Evolutionary conservation across 2,113 vertebrate genomes (phyloP), one percentile per base, ranked within the genome.

Genomic region (Campylomormyrus tamandua): DNA sequence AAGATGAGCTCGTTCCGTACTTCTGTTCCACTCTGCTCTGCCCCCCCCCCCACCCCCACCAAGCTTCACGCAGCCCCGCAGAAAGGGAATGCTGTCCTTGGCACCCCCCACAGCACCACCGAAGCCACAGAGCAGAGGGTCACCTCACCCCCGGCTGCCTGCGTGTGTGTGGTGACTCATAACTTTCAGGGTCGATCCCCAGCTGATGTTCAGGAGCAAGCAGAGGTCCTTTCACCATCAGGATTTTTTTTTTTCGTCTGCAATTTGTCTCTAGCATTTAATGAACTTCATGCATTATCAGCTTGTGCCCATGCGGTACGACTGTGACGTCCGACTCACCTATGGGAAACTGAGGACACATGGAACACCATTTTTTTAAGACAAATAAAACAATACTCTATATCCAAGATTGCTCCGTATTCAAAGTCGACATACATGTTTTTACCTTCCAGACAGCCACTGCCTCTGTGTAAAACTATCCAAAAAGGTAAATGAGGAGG

Each of bases 81-180:
- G 87, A 89, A 90, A 84, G 53, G 53, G 88, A 66, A 45, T 27
- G 48, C 62, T 89, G 90, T 88, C 80, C 66, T 27, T 39, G 80
- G 45, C 80, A 56, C 85, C 49, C 85, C 90, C 46, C 56, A 53
- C n/a, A 10, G 85, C 85, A 87, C n/a, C 9, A 17, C 27, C 49
- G 27, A 17, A 10, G 46, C 21, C 83, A 11, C 46, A 17, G 24
- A 49, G 5, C 83, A n/a, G 9, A 84, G 42, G 21, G 83, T 45
- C 39, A 49, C 83, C 83, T 46, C 46, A 48, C 31, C 74, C 15
- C 35, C 45, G 19, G 48, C n/a, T 5, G 19, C 45, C 83, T n/a
- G 83, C 24, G 49, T 3, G 83, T 49, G 39, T 24, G 83, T 84
- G 46, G 83, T 84, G 83, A 48, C 46, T 48, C 83, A 84, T 49